These are phyloP conservation scores for Pitta sordida DNA, from an alignment of 2,113 vertebrate genomes.

Conservation along the genomic window DNA sequence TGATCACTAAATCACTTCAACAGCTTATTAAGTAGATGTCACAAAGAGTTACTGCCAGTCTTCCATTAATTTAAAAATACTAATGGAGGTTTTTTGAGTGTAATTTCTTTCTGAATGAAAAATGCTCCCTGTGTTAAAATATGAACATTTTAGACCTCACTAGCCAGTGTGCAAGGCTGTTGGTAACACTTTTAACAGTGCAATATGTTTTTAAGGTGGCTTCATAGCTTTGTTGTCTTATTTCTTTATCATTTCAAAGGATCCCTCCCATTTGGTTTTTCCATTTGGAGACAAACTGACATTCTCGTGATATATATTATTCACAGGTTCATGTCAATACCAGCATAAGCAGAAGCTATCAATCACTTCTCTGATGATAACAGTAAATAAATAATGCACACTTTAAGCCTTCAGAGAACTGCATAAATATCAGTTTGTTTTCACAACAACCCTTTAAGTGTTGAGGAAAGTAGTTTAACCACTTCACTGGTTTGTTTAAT, in stretches of 20 bases:
- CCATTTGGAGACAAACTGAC: conserved; percentile 13
- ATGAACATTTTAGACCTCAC: not conserved
- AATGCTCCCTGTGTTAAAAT: not conserved
- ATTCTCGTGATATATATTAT: not conserved
- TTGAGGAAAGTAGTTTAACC: conserved; percentile 2
- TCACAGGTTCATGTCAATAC: conserved; percentile 36
- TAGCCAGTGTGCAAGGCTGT: not conserved
- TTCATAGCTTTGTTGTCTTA: not conserved
- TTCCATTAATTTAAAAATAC: conserved; percentile 53
- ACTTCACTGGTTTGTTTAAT: not conserved
- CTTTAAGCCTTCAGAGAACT: conserved; percentile 43
- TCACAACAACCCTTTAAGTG: not conserved
- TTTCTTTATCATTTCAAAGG: conserved; percentile 23
- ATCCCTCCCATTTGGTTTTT: conserved; percentile 6
- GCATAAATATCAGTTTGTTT: conserved; percentile 45
- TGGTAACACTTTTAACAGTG: not conserved
- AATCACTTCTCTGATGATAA: conserved; percentile 31
- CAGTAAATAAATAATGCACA: conserved; percentile 48
- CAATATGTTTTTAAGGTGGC: not conserved
- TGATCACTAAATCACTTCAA: conserved; percentile 69
- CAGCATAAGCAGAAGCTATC: not conserved
- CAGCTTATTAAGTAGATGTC: conserved; percentile 68
- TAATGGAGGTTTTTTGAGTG: not conserved
- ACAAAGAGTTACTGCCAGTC: conserved; percentile 49
- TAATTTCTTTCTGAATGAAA: conserved; percentile 53